Percentiles rank a stretch among this genome's conserved stretches.
Conservation (phyloP, 2,797 vertebrate genomes). For the Clarias platycephalus region DNA sequence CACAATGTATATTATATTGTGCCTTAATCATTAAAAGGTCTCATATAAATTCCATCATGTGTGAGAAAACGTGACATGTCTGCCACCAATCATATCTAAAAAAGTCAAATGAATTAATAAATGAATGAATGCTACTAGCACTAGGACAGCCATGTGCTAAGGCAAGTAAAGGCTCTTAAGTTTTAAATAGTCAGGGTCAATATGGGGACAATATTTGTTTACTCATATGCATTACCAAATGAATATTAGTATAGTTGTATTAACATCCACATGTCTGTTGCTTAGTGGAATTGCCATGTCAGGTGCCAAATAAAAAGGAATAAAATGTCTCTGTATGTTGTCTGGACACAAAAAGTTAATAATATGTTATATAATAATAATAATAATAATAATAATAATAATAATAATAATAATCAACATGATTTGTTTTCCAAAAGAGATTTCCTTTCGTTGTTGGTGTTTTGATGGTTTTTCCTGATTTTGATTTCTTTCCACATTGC, state of each 20-base stretch:
- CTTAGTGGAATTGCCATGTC: neutral
- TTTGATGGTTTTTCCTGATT: neutral
- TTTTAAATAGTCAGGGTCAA: neutral
- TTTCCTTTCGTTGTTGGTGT: neutral
- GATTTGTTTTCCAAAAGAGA: neutral
- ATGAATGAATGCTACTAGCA: neutral
- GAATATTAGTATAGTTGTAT: neutral
- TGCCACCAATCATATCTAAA: neutral
- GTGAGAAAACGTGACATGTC: neutral
- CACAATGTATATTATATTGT: neutral
- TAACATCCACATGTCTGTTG: neutral
- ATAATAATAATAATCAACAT: too few species aligned
- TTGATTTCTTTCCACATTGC: too few species aligned
- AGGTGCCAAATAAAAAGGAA: neutral
- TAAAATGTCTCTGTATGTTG: neutral
- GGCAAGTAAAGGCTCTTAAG: neutral
- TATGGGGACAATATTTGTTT: neutral
- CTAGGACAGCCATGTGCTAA: neutral
- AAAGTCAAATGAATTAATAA: neutral
- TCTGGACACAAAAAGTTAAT: neutral
- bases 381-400: too few species aligned
- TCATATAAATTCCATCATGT: neutral
- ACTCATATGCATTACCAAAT: neutral
- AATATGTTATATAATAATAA: neutral
- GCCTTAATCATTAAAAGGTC: neutral